These are phyloP conservation scores for Anolis apletophallus DNA, from an alignment of 2,797 vertebrate genomes.

Conservation along the genomic window DNA sequence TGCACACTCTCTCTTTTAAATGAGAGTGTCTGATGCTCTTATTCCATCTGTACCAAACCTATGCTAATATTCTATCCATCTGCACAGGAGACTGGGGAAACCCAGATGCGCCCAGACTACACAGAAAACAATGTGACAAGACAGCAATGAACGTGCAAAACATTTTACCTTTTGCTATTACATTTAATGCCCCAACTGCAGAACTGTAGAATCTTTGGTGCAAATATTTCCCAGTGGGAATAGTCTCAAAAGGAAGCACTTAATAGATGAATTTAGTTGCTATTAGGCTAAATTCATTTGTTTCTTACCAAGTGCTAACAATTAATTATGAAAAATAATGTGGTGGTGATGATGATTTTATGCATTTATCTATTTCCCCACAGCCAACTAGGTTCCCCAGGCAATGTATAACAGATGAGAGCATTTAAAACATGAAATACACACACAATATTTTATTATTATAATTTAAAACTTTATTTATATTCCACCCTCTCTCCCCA, in stretches of 20 bases:
- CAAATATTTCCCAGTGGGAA: neutral
- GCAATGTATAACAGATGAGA: too few relatives aligned
- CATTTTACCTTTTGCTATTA: neutral
- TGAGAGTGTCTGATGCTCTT: neutral
- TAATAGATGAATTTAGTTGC: neutral
- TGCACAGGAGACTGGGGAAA: neutral
- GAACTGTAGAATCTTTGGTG: neutral
- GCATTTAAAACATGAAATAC: too few relatives aligned
- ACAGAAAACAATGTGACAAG: neutral
- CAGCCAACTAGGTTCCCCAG: too few relatives aligned
- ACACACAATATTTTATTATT: too few relatives aligned
- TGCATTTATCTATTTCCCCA: too few relatives aligned
- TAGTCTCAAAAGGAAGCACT: neutral
- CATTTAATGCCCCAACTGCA: neutral
- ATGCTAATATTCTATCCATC: neutral
- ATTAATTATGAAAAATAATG: slow-evolving; percentile 17
- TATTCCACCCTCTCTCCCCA: too few relatives aligned
- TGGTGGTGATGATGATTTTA: too few relatives aligned
- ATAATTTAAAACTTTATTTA: too few relatives aligned
- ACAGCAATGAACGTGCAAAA: too few relatives aligned
- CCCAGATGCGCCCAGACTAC: neutral
- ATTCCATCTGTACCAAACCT: neutral
- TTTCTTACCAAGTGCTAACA: neutral
- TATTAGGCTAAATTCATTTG: neutral
- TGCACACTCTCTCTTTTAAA: neutral